Percentiles rank a stretch among this genome's conserved stretches.
phyloP scores from a whole-genome alignment of 2,797 vertebrate species.

The Tenualosa thibaudeaui region DNA sequence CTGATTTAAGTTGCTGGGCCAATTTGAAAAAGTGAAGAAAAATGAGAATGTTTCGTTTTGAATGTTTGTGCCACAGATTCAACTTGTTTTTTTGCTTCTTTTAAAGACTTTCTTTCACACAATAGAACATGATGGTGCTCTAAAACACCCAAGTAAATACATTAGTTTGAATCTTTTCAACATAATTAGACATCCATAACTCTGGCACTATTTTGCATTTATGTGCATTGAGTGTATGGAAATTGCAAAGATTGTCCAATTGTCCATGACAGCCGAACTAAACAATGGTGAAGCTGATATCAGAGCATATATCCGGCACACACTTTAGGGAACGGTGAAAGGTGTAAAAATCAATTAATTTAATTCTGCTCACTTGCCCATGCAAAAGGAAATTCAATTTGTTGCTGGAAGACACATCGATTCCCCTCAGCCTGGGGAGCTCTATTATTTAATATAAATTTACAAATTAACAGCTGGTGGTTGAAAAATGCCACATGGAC shows the following conservation, averaged over 20 bases:
- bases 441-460: not conserved
- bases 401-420: not conserved
- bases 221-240: not conserved
- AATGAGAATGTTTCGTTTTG: not conserved
- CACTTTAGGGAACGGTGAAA: constrained; percentile 26
- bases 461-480: not conserved
- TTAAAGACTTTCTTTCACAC: not conserved
- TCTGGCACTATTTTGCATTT: not conserved
- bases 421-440: not conserved
- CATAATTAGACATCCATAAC: not conserved
- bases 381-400: not conserved
- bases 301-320: not conserved
- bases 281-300: not conserved
- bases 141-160: not conserved
- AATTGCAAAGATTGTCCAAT: not conserved
- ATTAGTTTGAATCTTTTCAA: not conserved
- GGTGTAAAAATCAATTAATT: constrained; percentile 3
- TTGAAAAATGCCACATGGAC: not conserved
- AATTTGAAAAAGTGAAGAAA: not conserved
- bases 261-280: too few species aligned
- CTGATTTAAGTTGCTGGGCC: not conserved
- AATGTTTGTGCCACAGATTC: not conserved
- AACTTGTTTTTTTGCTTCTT: not conserved
- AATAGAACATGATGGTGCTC: not conserved
- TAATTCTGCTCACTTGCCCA: constrained; percentile 1